Percentiles rank a stretch among this genome's conserved stretches.
Conservation (phyloP, 2,113 vertebrate species). For the Brachypteracias leptosomus region DNA sequence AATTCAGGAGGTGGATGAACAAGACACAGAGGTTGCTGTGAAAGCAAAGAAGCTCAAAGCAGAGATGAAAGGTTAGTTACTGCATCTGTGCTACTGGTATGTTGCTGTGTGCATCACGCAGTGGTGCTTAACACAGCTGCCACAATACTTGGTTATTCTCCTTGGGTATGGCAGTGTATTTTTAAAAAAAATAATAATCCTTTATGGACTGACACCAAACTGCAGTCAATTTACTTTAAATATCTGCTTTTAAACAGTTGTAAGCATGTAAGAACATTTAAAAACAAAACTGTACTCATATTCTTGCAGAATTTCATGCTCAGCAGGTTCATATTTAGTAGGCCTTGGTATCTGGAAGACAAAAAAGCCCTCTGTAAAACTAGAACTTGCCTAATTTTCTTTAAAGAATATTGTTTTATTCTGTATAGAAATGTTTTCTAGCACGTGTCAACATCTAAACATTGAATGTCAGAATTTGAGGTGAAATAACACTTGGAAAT, state of each 20-base stretch:
- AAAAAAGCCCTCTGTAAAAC: not conserved
- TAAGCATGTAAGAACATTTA: not conserved
- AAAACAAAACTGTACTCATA: not conserved
- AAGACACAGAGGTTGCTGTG: constrained; percentile 66
- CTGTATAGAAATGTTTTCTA: not conserved
- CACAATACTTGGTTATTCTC: not conserved
- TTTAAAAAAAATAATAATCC: not conserved
- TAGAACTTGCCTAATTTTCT: not conserved
- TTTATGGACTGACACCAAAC: not conserved
- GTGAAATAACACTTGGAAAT: not conserved
- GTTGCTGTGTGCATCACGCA: rapidly evolving
- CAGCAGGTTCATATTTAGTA: not conserved
- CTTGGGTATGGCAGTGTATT: not conserved
- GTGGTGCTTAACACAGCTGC: not conserved
- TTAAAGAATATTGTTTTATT: not conserved
- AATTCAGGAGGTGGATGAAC: constrained; percentile 83
- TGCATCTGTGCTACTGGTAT: not conserved
- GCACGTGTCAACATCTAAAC: not conserved
- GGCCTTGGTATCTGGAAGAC: not conserved
- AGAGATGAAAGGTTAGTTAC: constrained; percentile 73
- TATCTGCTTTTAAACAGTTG: not conserved
- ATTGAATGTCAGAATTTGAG: not conserved
- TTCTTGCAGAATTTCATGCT: not conserved
- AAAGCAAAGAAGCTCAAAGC: constrained; percentile 87
- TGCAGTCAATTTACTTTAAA: not conserved